These are phyloP conservation scores for Oncopeltus fasciatus DNA, from an alignment of 1,140 invertebrate species.

Conservation along the genomic window DNA sequence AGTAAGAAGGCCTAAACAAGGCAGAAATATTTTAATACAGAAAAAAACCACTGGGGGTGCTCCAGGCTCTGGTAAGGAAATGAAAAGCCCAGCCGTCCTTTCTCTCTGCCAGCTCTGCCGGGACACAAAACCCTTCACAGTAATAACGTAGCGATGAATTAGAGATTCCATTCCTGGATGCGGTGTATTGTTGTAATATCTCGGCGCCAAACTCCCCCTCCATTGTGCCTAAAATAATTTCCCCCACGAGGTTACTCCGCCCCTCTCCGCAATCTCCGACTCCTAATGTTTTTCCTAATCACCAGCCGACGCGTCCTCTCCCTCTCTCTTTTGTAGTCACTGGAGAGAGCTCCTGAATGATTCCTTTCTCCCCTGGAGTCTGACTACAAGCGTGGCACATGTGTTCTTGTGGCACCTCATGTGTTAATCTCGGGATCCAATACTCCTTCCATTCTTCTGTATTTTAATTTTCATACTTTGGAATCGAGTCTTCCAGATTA, in stretches of 20 bases:
- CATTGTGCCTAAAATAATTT: slow-evolving; percentile 8
- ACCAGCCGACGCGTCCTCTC: neutral
- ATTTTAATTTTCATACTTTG: neutral
- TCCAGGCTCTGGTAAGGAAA: neutral
- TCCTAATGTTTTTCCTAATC: slow-evolving; percentile 7
- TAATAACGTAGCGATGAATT: slow-evolving; percentile 5
- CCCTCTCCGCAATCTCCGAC: neutral
- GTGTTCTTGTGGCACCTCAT: neutral
- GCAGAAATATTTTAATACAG: slow-evolving; percentile 7
- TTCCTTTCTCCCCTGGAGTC: too few relatives aligned
- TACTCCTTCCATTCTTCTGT: neutral
- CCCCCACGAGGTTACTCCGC: slow-evolving; percentile 2
- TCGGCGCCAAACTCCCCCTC: neutral
- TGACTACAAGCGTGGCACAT: neutral
- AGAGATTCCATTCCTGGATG: slow-evolving; percentile 5
- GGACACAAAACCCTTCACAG: neutral
- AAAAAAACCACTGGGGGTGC: neutral
- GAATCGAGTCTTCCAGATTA: too few relatives aligned
- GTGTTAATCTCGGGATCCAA: too few relatives aligned
- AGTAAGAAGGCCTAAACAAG: slow-evolving; percentile 7
- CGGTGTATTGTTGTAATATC: slow-evolving; percentile 7
- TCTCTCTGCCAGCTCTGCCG: too few relatives aligned
- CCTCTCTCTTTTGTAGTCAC: too few relatives aligned
- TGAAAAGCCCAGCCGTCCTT: too few relatives aligned
- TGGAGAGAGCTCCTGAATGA: too few relatives aligned